phyloP scores from a whole-genome alignment of 2,888 invertebrate species.

The Yponomeuta malinellus region DNA sequence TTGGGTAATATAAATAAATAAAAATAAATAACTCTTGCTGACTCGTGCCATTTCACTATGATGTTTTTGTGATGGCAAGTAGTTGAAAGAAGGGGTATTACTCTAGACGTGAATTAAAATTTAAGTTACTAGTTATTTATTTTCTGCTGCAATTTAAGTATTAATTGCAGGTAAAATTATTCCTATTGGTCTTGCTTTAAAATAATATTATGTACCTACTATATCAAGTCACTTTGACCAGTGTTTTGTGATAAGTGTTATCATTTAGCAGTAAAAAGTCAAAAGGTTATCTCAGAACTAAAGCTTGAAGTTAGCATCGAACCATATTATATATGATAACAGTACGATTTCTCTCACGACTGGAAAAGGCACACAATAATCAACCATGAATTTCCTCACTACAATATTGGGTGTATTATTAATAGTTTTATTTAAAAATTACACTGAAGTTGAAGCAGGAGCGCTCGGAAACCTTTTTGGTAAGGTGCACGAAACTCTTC shows the following conservation, averaged over 20 bases:
- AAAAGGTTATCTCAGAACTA: background rate
- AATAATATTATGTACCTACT: background rate
- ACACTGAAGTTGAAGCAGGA: constrained; percentile 29
- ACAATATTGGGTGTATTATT: background rate
- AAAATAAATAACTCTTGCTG: too few relatives aligned
- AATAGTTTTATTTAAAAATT: background rate
- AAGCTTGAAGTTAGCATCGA: background rate
- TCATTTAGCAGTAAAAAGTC: background rate
- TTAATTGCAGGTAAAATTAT: too few relatives aligned
- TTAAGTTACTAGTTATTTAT: too few relatives aligned
- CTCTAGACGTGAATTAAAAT: too few relatives aligned
- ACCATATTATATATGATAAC: background rate
- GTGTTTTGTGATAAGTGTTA: background rate
- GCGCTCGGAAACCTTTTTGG: constrained; percentile 33
- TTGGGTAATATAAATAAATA: too few relatives aligned
- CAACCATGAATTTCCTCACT: constrained; percentile 14
- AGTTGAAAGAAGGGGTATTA: too few relatives aligned
- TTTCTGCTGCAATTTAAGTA: too few relatives aligned
- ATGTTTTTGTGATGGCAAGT: too few relatives aligned
- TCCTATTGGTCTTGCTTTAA: too few relatives aligned
- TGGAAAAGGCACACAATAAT: constrained; percentile 11
- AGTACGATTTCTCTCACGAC: background rate
- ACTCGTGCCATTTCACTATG: too few relatives aligned
- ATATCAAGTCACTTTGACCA: background rate
- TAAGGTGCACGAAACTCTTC: constrained; percentile 29